These are phyloP conservation scores for Melanogrammus aeglefinus DNA, from an alignment of 2,797 vertebrate genomes.

Conservation along the genomic window DNA sequence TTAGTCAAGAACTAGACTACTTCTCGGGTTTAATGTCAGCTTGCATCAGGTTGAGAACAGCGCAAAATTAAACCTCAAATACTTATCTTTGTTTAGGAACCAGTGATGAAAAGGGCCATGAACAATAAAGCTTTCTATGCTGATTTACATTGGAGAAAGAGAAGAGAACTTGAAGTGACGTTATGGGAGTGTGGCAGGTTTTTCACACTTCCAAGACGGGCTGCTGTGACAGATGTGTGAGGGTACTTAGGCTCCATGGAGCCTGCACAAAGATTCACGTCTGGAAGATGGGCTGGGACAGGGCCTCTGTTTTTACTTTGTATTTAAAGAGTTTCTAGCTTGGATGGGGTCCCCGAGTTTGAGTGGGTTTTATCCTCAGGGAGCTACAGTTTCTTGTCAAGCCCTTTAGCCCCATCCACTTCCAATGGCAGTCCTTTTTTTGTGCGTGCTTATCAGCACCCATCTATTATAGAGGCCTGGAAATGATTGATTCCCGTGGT, in stretches of 20 bases:
- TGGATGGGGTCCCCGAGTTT: slow-evolving; percentile 17
- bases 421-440: background rate
- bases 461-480: slow-evolving; percentile 38
- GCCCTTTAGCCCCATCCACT: slow-evolving; percentile 26
- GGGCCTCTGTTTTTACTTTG: slow-evolving; percentile 22
- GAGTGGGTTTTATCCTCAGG: slow-evolving; percentile 36
- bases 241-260: slow-evolving; percentile 20
- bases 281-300: slow-evolving; percentile 21
- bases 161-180: slow-evolving; percentile 11
- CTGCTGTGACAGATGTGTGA: slow-evolving; percentile 22
- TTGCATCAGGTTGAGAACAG: slow-evolving; percentile 51
- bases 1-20: slow-evolving; percentile 57
- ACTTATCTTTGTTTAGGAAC: slow-evolving; percentile 40
- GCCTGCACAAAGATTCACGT: slow-evolving; percentile 27
- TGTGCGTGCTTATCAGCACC: background rate
- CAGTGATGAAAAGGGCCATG: background rate
- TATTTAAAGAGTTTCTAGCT: slow-evolving; percentile 25
- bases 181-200: background rate
- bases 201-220: background rate
- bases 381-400: slow-evolving; percentile 39
- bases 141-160: slow-evolving; percentile 21
- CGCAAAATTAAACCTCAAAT: slow-evolving; percentile 46
- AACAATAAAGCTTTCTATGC: slow-evolving; percentile 17
- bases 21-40: slow-evolving; percentile 52
- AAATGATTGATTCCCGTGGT: slow-evolving; percentile 32